Evolutionary conservation across 2,113 vertebrate species (phyloP), one percentile per base, ranked within the genome.

Genomic region (Nibea albiflora): DNA sequence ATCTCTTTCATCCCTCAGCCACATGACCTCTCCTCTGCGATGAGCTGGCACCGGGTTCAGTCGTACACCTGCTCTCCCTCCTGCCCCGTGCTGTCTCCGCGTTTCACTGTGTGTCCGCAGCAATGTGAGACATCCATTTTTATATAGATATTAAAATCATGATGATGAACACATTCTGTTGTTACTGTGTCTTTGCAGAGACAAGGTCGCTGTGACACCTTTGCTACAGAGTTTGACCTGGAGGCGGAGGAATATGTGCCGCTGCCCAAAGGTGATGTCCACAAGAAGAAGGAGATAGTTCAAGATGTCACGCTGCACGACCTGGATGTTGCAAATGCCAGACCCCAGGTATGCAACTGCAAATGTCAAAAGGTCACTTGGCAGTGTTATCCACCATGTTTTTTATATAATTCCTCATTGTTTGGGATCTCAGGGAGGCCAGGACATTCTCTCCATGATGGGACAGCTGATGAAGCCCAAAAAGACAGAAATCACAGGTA

Each of bases 211-310:
- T 99, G 98, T 90, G 98, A 99, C 93, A 99, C 98, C 11, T 99
- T 99, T 57, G 98, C 98, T 78, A 99, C 98, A 0, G 98, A 99
- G 93, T 99, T 99, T 60, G 98, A 99, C 95, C 97, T 99, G 91
- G 98, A 99, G 93, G 98, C 98, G 0, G 98, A 99, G 90, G 98
- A 99, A 81, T 99, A 99, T 0, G 98, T 99, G 53, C 98, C 98
- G 0, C 93, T 99, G 87, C 98, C 98, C 49, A 99, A 99, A 92
- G 98, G 98, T 1, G 98, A 99, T 9, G 98, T 99, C 67, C 98
- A 99, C 94, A 99, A 99, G 93, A 99, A 99, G 94, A 99, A 99
- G 90, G 98, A 99, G 92, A 98, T 99, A 77, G 98, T 99, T 81
- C 98, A 99, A 93, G 98, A 99, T 44, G 98, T 99, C 85, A 99